Conservation (phyloP, 2,113 vertebrate species). For the Austrofundulus limnaeus region DNA sequence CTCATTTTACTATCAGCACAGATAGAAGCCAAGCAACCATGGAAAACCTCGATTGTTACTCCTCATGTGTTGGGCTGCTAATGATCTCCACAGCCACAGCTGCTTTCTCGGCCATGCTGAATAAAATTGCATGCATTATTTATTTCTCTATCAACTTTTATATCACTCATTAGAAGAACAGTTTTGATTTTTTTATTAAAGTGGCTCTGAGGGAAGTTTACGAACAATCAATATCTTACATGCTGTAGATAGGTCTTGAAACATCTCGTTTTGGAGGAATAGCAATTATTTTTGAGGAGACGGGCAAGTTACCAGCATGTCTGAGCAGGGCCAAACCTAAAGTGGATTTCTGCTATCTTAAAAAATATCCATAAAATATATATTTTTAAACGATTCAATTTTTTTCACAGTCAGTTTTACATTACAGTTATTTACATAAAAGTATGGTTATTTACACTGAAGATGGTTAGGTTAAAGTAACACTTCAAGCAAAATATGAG, state of each 20-base stretch:
- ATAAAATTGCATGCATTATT: constrained; percentile 10
- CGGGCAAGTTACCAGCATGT: too few relatives aligned
- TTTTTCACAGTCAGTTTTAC: too few relatives aligned
- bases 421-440: too few relatives aligned
- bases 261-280: background rate
- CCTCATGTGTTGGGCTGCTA: constrained; percentile 12
- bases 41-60: constrained; percentile 11
- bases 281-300: too few relatives aligned
- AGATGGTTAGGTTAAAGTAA: too few relatives aligned
- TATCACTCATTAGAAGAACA: background rate
- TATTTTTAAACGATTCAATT: too few relatives aligned
- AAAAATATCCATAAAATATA: too few relatives aligned
- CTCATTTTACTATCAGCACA: constrained; percentile 10
- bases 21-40: constrained; percentile 30
- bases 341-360: too few relatives aligned
- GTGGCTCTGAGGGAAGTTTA: background rate
- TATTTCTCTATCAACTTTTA: constrained; percentile 1
- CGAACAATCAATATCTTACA: background rate
- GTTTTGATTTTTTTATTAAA: background rate
- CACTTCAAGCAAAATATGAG: too few relatives aligned
- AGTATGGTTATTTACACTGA: too few relatives aligned
- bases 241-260: background rate
- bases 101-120: constrained; percentile 9
- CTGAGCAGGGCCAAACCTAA: too few relatives aligned
- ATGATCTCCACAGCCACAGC: constrained; percentile 18